Percentiles rank a stretch among this genome's conserved stretches.
Conservation (phyloP, 2,888 invertebrate genomes). For the Hymenopus coronatus region DNA sequence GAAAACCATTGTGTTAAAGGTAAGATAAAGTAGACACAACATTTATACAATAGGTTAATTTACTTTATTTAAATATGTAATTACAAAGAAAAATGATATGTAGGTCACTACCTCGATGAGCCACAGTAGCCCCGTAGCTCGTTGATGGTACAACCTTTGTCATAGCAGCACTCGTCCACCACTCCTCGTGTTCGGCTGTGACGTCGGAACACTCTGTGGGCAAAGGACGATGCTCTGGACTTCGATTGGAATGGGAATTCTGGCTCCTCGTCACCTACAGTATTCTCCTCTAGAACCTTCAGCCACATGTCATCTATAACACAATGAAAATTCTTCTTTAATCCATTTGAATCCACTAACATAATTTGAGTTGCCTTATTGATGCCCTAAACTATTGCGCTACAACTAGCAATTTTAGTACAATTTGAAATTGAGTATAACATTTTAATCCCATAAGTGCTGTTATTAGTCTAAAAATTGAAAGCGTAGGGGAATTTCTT, state of each 20-base stretch:
- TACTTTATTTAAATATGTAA: not conserved
- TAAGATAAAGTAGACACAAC: not conserved
- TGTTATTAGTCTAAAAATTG: too few species aligned
- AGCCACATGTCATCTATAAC: conserved; percentile 38
- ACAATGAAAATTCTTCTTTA: not conserved
- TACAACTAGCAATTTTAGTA: too few species aligned
- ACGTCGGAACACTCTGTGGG: conserved; percentile 41
- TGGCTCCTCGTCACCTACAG: not conserved
- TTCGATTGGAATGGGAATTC: conserved; percentile 43
- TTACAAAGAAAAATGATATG: not conserved
- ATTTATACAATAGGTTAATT: not conserved
- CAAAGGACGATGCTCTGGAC: conserved; percentile 42
- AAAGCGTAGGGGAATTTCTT: too few species aligned
- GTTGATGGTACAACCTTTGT: conserved; percentile 44
- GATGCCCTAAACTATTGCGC: too few species aligned
- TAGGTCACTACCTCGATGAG: not conserved
- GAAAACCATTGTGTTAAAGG: not conserved
- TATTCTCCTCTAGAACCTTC: not conserved
- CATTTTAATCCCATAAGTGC: too few species aligned
- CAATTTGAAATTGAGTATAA: too few species aligned
- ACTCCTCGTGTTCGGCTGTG: conserved; percentile 39
- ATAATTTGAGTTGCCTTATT: too few species aligned
- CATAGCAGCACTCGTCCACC: conserved; percentile 49
- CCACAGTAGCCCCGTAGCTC: conserved; percentile 48
- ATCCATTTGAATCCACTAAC: too few species aligned